Evolutionary conservation across 2,797 vertebrate genomes (phyloP).

Genomic region (Arctocebus calabarensis): DNA sequence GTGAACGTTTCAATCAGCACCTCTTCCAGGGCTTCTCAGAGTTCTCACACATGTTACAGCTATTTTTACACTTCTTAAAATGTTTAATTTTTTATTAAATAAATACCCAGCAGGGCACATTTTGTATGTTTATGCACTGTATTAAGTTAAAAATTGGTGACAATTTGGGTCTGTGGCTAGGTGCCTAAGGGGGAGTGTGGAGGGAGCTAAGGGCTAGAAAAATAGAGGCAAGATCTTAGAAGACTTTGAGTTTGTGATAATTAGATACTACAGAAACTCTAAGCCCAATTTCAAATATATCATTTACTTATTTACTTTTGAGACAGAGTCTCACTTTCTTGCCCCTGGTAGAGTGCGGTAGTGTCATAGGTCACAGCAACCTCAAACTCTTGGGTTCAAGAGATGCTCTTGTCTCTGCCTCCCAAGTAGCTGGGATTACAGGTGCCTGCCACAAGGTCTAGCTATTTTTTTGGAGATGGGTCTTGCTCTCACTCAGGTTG

Average conservation of each 20-base stretch:
- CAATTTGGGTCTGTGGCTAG: background rate
- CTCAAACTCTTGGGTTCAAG: no score
- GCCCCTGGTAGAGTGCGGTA: no score
- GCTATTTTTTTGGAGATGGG: no score
- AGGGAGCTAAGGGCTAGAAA: conserved; percentile 15
- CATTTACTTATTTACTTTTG: no score
- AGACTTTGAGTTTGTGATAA: conserved; percentile 1
- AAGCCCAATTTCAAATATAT: conserved; percentile 27
- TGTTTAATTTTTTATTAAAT: conserved; percentile 55
- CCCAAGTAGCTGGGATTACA: no score
- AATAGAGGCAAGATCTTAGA: conserved; percentile 46
- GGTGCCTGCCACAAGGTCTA: no score
- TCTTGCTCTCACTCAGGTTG: no score
- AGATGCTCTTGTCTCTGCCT: no score
- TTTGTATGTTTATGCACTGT: conserved; percentile 51
- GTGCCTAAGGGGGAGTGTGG: background rate
- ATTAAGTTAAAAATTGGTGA: conserved; percentile 55
- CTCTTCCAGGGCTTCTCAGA: conserved; percentile 8
- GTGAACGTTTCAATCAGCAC: conserved; percentile 1
- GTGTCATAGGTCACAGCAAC: no score
- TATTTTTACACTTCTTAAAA: conserved; percentile 57
- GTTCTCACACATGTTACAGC: background rate
- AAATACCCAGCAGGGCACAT: background rate
- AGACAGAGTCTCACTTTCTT: no score
- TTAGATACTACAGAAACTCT: conserved; percentile 20